Base-by-base conservation (phyloP, 1,140 invertebrate genomes). In the Wiebesia pumilae region DNA sequence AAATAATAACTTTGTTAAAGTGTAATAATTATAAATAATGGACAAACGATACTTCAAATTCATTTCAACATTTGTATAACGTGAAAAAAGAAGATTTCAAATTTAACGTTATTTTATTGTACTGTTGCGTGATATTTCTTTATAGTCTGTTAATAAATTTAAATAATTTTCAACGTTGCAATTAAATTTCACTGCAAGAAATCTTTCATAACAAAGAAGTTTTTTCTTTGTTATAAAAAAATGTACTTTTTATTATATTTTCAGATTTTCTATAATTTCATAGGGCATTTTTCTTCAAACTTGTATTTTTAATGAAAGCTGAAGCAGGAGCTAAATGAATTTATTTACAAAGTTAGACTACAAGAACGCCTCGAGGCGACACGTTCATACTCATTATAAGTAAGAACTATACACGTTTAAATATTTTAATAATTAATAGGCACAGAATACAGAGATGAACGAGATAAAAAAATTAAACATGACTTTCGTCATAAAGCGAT, bases 341-440 rank as follows among this genome's bases (percentile, higher is more conserved):
- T 73, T 54, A 83, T 83, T 83, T 73, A 73, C 40, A 14, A 73
- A 83, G 81, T 73, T 83, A 71, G 21, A 51, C 43, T 16, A 73
- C 54, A 73, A 83, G 81, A 83, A 73, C 43, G 27, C 21, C 67
- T 65, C 43, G 16, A 54, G 67, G 69, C 24, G 0, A n/a, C 16
- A 71, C 30, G 40, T 73, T 51, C 73, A 73, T 73, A 73, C 51
- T 54, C 43, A 83, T 83, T 83, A 71, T 82, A 69, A 54, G 69
- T 73, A 73, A 73, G 81, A 47, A 62, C 73, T 43, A n/a, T n/a
- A n/a, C n/a, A n/a, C n/a, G n/a, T n/a, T n/a, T n/a, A n/a, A n/a
- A 73, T 73, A 43, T 83, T 83, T 83, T 73, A 83, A 83, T 73
- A 73, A 83, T 73, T 83, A 81, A 81, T 69, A 40, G 62, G 6